Evolutionary conservation across 2,888 invertebrate genomes (phyloP).

Genomic region (Drosophila pullipes): DNA sequence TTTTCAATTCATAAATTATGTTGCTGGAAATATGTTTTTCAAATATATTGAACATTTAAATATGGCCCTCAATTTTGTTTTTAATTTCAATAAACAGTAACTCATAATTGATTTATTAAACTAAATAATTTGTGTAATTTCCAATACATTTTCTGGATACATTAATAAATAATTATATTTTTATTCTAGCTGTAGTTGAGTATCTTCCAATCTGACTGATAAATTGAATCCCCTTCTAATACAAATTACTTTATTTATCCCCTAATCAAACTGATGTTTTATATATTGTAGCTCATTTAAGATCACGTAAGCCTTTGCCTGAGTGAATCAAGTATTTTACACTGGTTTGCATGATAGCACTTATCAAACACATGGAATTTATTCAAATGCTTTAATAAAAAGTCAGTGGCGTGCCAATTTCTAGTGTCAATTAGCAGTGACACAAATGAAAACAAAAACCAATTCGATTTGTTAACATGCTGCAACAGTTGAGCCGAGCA

Average conservation of each 20-base stretch:
- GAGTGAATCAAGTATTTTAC: slow-evolving; percentile 8
- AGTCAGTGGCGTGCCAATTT: slow-evolving; percentile 29
- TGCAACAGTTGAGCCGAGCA: slow-evolving; percentile 26
- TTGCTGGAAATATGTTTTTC: background rate
- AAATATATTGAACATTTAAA: background rate
- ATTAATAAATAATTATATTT: no score
- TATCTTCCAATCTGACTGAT: background rate
- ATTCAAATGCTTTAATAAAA: slow-evolving; percentile 35
- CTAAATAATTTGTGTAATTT: no score
- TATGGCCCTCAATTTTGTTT: background rate
- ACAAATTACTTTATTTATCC: background rate
- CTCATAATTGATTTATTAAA: background rate
- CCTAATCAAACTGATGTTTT: background rate
- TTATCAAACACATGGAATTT: slow-evolving; percentile 35
- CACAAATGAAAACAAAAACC: slow-evolving; percentile 41
- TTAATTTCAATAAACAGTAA: background rate
- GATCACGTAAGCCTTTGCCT: background rate
- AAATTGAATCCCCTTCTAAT: background rate
- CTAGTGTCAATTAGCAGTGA: slow-evolving; percentile 70
- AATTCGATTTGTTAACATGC: slow-evolving; percentile 28
- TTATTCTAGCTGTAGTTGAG: background rate
- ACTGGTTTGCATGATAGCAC: slow-evolving; percentile 26
- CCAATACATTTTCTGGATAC: no score
- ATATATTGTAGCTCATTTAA: slow-evolving; percentile 7
- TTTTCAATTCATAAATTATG: background rate